Conservation (phyloP, 2,797 vertebrate genomes). For the Schizothorax lantsangensis region DNA sequence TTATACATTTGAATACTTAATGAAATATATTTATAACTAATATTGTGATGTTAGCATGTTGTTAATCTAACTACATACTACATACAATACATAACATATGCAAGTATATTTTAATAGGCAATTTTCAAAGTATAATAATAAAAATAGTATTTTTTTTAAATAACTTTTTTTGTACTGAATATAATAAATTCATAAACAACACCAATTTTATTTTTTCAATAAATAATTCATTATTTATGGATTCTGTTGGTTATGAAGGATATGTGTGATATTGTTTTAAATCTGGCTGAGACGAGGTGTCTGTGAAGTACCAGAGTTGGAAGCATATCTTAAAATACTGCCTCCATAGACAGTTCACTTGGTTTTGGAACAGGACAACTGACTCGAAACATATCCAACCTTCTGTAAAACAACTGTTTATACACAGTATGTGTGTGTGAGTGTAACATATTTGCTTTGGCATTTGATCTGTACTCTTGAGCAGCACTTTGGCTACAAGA, state of each 20-base stretch:
- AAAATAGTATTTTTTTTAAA: not conserved
- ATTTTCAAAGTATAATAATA: not conserved
- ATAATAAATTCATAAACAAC: not conserved
- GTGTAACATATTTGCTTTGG: conserved; percentile 29
- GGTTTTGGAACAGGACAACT: not conserved
- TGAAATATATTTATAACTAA: not conserved
- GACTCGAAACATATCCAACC: conserved; percentile 12
- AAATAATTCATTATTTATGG: not conserved
- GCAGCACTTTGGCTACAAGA: not conserved
- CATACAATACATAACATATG: too few species aligned
- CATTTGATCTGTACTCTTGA: not conserved
- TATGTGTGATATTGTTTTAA: not conserved
- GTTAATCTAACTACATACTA: not conserved
- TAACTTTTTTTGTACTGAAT: not conserved
- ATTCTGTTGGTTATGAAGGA: not conserved
- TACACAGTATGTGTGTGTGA: conserved; percentile 17
- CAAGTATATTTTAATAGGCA: not conserved
- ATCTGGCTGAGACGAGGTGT: not conserved
- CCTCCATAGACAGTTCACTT: not conserved
- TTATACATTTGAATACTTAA: not conserved
- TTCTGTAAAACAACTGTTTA: conserved; percentile 32
- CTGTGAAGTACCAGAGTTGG: not conserved
- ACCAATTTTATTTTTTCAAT: not conserved
- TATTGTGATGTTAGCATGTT: not conserved
- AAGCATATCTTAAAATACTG: not conserved